A percentile compares a stretch with the other conserved stretches of the same genome.
Conservation (phyloP, 2,888 invertebrate species). For the Steromphala cineraria region DNA sequence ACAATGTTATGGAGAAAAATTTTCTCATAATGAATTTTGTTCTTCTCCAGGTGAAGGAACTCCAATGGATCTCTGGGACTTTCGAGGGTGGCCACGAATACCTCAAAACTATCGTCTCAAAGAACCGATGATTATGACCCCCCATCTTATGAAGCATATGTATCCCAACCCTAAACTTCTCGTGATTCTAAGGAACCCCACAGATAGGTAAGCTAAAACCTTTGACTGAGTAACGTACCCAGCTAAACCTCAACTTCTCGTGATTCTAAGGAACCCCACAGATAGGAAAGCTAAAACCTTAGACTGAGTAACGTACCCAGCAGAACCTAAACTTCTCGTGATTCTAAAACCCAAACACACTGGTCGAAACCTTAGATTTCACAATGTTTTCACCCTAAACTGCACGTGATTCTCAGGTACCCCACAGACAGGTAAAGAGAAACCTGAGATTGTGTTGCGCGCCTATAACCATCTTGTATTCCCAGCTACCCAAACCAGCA, state of each 20-base stretch:
- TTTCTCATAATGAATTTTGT: too few species aligned
- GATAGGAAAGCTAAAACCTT: background rate
- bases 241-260: background rate
- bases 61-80: constrained; percentile 6
- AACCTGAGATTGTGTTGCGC: too few species aligned
- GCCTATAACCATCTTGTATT: too few species aligned
- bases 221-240: too few species aligned
- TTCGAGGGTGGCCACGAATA: background rate
- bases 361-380: background rate
- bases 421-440: background rate
- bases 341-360: background rate
- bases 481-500: too few species aligned
- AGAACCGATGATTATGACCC: background rate
- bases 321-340: background rate
- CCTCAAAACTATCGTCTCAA: background rate
- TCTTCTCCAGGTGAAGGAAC: background rate
- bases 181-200: constrained; percentile 1
- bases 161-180: background rate
- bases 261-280: background rate
- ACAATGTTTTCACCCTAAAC: too few species aligned
- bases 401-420: background rate
- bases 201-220: background rate
- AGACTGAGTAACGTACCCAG: too few species aligned
- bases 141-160: background rate
- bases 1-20: too few species aligned